Conservation (phyloP, 2,797 vertebrate genomes). For the Micropoecilia bifurca region DNA sequence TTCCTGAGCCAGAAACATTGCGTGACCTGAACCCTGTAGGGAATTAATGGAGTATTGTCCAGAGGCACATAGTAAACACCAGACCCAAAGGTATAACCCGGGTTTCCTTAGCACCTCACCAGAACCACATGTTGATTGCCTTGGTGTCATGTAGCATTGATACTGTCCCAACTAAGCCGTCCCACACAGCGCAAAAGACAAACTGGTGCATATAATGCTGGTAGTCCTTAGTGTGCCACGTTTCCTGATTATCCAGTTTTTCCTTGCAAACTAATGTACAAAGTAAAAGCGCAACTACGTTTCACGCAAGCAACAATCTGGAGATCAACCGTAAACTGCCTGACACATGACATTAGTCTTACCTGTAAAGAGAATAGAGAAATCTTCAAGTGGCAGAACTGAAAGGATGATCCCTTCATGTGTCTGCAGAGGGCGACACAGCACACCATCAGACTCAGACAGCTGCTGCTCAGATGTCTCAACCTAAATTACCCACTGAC, state of each 20-base stretch:
- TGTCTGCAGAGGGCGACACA: constrained; percentile 70
- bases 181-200: background rate
- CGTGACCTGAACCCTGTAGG: background rate
- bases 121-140: background rate
- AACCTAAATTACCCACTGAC: constrained; percentile 45
- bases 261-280: background rate
- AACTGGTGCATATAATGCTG: background rate
- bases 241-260: background rate
- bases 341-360: background rate
- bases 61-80: background rate
- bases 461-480: constrained; percentile 74
- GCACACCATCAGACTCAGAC: constrained; percentile 41
- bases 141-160: background rate
- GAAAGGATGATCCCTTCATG: background rate
- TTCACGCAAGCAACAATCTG: background rate
- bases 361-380: background rate
- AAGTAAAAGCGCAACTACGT: background rate
- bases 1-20: background rate
- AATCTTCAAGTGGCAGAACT: background rate
- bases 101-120: background rate
- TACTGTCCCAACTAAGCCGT: background rate
- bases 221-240: background rate
- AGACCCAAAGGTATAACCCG: background rate
- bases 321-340: background rate
- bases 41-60: background rate